phyloP scores from a whole-genome alignment of 1,140 invertebrate genomes.

The Drosophila punjabiensis region DNA sequence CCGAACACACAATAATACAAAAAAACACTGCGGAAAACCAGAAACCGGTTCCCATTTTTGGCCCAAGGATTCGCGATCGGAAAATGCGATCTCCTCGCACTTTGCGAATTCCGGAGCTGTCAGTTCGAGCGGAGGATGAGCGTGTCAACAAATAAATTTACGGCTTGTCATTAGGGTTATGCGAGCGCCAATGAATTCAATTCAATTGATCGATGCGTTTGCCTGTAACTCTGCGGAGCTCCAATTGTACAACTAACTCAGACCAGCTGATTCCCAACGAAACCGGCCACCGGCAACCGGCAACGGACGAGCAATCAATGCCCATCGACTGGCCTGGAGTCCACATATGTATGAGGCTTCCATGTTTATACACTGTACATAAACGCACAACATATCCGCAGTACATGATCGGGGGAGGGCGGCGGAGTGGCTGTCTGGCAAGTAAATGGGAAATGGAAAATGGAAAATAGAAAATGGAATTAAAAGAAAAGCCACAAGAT shows the following conservation, averaged over 20 bases:
- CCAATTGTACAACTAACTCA: slow-evolving; percentile 70
- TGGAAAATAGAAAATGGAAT: slow-evolving; percentile 39
- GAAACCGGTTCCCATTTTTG: slow-evolving; percentile 30
- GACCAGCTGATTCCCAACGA: slow-evolving; percentile 74
- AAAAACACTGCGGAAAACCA: slow-evolving; percentile 16
- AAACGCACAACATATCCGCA: slow-evolving; percentile 20
- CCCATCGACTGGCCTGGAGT: slow-evolving; percentile 29
- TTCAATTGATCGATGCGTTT: slow-evolving; percentile 64
- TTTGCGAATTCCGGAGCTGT: slow-evolving; percentile 33
- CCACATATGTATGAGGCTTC: slow-evolving; percentile 1
- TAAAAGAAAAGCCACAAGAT: slow-evolving; percentile 48
- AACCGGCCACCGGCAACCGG: slow-evolving; percentile 59
- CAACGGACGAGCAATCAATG: slow-evolving; percentile 52
- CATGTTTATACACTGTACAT: slow-evolving; percentile 21
- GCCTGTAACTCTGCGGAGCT: slow-evolving; percentile 27
- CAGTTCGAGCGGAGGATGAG: slow-evolving; percentile 44
- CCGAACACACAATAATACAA: slow-evolving; percentile 31
- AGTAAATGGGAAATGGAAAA: slow-evolving; percentile 29
- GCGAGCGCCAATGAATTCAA: slow-evolving; percentile 58
- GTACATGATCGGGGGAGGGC: background rate
- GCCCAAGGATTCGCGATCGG: slow-evolving; percentile 31
- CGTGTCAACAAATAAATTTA: slow-evolving; percentile 65
- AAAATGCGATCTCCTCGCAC: slow-evolving; percentile 30
- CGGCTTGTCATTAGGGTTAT: slow-evolving; percentile 47
- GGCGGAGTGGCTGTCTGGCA: slow-evolving; percentile 14